Conservation (phyloP, 2,113 vertebrate species). For the Okapia johnstoni region DNA sequence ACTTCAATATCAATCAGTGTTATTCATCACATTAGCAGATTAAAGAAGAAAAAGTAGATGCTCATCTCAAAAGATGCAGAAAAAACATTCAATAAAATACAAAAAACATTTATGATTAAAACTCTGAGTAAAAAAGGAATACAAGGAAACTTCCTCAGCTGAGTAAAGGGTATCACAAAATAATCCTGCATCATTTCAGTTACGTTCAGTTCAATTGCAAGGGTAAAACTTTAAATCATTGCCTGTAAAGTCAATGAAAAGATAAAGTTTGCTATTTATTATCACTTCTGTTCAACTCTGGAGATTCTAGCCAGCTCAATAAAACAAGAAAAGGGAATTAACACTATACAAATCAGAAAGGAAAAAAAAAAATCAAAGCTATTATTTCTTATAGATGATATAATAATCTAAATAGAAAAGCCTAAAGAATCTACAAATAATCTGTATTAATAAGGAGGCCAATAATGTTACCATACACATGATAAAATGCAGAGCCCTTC, state of each 20-base stretch:
- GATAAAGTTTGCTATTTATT: not conserved
- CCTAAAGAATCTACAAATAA: not conserved
- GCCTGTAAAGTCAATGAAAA: not conserved
- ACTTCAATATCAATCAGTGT: not conserved
- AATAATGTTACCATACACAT: not conserved
- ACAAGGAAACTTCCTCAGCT: not conserved
- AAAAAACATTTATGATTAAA: not conserved
- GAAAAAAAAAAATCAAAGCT: not conserved
- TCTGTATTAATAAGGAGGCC: constrained; percentile 15
- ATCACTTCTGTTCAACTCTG: not conserved
- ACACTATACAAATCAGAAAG: not conserved
- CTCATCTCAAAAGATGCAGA: not conserved
- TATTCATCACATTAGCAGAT: not conserved
- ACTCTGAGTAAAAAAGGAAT: not conserved
- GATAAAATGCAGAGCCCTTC: not conserved
- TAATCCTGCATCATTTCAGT: not conserved
- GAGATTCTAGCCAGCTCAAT: not conserved
- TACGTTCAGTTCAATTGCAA: not conserved
- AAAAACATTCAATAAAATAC: not conserved
- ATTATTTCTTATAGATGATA: not conserved
- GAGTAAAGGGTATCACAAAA: not conserved
- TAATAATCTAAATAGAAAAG: constrained; percentile 12
- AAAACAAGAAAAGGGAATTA: not conserved
- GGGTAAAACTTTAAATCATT: not conserved
- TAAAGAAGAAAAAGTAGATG: not conserved